Conservation (phyloP, 1,140 invertebrate genomes). For the Diorhabda elongata region DNA sequence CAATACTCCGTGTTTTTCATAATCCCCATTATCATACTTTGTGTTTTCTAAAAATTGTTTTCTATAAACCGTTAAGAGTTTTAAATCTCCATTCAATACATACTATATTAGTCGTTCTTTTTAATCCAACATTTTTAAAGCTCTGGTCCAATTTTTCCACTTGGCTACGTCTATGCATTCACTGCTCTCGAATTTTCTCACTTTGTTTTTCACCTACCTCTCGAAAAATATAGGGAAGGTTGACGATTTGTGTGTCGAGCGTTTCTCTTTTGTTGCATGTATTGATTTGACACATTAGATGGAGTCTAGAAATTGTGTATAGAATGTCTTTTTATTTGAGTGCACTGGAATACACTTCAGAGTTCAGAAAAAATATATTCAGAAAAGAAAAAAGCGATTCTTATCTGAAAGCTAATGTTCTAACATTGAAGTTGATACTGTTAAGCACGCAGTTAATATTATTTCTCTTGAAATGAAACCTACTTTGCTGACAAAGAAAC, state of each 20-base stretch:
- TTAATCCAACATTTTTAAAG: no score
- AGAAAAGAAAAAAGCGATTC: background rate
- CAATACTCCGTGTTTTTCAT: no score
- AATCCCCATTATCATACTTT: no score
- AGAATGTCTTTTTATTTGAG: slow-evolving; percentile 3
- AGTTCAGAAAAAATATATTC: background rate
- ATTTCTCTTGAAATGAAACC: background rate
- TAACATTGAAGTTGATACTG: background rate
- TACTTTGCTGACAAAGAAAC: no score
- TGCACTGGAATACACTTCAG: background rate
- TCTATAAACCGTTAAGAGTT: no score
- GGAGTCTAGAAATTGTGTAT: background rate
- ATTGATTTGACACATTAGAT: slow-evolving; percentile 2
- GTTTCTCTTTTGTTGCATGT: slow-evolving; percentile 2
- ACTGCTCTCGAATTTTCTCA: background rate
- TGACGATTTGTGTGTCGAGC: background rate
- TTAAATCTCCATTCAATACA: no score
- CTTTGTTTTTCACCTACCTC: slow-evolving; percentile 1
- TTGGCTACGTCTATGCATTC: no score
- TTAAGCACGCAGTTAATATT: background rate
- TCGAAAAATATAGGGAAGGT: background rate
- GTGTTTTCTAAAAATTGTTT: no score
- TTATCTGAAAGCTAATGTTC: background rate
- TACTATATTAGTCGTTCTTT: no score
- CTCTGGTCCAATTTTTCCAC: no score